A percentile compares a stretch with the other conserved stretches of the same genome.
These are phyloP conservation scores for Hemicordylus capensis DNA, from an alignment of 2,113 vertebrate species.

Conservation along the genomic window DNA sequence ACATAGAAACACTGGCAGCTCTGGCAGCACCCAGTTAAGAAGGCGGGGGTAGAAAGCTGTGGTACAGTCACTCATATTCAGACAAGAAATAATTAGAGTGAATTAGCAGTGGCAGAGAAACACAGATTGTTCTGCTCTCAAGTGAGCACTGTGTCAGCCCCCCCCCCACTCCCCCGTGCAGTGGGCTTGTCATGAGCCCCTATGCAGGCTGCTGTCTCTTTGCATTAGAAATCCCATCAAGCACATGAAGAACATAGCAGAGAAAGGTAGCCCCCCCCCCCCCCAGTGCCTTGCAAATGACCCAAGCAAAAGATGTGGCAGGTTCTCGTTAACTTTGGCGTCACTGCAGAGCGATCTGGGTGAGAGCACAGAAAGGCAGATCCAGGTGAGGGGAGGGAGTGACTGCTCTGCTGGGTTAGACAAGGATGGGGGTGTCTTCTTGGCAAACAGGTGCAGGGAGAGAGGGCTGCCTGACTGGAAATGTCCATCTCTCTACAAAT, in stretches of 20 bases:
- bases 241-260: neutral
- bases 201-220: neutral
- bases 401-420: neutral
- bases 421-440: neutral
- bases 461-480: no score
- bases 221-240: conserved; percentile 17
- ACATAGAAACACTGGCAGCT: neutral
- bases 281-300: neutral
- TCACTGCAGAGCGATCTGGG: neutral
- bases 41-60: neutral
- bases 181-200: neutral
- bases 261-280: neutral
- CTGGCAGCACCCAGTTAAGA: neutral
- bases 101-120: conserved; percentile 23
- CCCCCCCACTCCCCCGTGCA: neutral
- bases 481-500: neutral
- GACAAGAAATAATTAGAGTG: conserved; percentile 11
- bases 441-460: neutral
- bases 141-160: neutral
- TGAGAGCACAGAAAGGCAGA: neutral
- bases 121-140: conserved; percentile 19
- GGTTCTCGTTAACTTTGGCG: conserved; percentile 25
- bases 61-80: neutral
- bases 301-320: neutral
- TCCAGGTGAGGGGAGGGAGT: neutral